These are phyloP conservation scores for Unio pictorum DNA, from an alignment of 2,888 invertebrate genomes.

Conservation along the genomic window DNA sequence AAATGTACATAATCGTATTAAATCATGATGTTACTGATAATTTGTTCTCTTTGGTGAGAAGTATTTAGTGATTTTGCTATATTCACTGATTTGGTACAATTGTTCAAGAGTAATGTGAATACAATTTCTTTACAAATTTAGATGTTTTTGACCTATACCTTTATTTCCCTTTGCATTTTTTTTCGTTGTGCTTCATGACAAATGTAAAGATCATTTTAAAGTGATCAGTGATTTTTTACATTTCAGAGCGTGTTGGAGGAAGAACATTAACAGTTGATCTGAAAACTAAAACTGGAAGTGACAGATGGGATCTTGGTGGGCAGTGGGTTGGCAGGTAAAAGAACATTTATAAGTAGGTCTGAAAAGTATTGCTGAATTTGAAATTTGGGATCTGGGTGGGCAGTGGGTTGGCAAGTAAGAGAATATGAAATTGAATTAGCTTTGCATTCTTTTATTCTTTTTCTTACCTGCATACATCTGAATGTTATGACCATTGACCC, in stretches of 20 bases:
- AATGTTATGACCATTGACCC: too few species aligned
- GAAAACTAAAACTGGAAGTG: slow-evolving; percentile 55
- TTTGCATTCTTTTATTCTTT: neutral
- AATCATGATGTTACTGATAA: too few species aligned
- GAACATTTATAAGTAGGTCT: slow-evolving; percentile 52
- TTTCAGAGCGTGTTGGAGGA: slow-evolving; percentile 68
- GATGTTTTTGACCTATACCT: too few species aligned
- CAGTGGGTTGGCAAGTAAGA: slow-evolving; percentile 69
- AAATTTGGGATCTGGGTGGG: slow-evolving; percentile 68
- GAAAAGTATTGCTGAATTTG: slow-evolving; percentile 55
- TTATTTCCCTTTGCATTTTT: too few species aligned
- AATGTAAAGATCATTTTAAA: slow-evolving; percentile 1
- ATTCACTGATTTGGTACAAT: too few species aligned
- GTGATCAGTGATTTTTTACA: slow-evolving; percentile 4
- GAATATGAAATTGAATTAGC: neutral
- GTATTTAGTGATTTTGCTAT: too few species aligned
- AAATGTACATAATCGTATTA: too few species aligned
- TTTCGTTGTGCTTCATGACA: neutral
- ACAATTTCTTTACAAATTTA: too few species aligned
- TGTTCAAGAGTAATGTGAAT: too few species aligned
- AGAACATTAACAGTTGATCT: slow-evolving; percentile 62
- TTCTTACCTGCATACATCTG: neutral
- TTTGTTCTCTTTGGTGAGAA: too few species aligned
- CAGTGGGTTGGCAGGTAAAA: slow-evolving; percentile 69
- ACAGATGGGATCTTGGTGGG: slow-evolving; percentile 69